A percentile compares a stretch with the other conserved stretches of the same genome.
phyloP scores from a whole-genome alignment of 2,113 vertebrate genomes.

The Austrofundulus limnaeus region DNA sequence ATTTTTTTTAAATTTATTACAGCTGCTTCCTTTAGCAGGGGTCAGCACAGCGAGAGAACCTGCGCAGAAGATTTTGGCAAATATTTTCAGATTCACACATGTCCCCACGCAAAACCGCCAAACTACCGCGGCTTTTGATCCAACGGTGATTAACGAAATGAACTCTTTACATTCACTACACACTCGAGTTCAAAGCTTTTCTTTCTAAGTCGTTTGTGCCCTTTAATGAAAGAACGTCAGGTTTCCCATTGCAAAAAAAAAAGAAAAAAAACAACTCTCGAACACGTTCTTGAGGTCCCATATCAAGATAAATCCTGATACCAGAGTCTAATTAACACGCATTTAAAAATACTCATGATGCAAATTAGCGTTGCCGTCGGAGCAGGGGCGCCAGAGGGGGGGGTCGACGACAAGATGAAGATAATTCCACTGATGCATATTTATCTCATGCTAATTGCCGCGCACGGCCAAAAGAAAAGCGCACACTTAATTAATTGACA shows the following conservation, averaged over 20 bases:
- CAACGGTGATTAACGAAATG: not conserved
- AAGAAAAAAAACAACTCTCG: no score
- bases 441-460: constrained; percentile 83
- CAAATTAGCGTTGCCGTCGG: constrained; percentile 73
- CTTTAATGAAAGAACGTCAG: constrained; percentile 59
- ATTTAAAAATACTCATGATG: constrained; percentile 77
- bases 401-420: constrained; percentile 66
- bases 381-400: constrained; percentile 39
- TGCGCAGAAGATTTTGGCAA: no score
- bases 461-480: constrained; percentile 78
- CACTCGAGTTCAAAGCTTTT: constrained; percentile 16
- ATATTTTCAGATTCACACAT: no score
- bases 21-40: no score
- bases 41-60: no score
- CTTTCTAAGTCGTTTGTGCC: constrained; percentile 15
- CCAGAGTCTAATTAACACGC: constrained; percentile 76
- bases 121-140: no score
- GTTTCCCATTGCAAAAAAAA: constrained; percentile 42
- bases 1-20: no score
- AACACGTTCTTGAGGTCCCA: constrained; percentile 67
- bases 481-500: constrained; percentile 82
- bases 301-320: constrained; percentile 67
- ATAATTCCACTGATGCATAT: constrained; percentile 81
- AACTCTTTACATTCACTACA: constrained; percentile 1
- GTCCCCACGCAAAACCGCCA: no score